These are phyloP conservation scores for Heterotis niloticus DNA, from an alignment of 2,113 vertebrate species.

Conservation along the genomic window DNA sequence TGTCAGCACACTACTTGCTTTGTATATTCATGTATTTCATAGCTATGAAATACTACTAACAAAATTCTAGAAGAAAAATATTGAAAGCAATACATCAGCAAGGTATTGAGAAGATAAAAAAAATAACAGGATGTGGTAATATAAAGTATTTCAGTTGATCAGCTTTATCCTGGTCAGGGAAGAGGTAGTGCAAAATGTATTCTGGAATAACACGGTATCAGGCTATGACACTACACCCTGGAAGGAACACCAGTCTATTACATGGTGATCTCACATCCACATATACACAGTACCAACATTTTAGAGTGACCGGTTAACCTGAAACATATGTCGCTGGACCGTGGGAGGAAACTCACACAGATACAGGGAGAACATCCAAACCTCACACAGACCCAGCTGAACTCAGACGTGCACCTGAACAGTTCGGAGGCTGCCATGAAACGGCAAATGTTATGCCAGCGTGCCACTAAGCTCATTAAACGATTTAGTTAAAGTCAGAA, in stretches of 20 bases:
- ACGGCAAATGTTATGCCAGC: no score
- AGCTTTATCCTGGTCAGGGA: no score
- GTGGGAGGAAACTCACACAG: background rate
- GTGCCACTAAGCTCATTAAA: no score
- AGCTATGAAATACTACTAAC: no score
- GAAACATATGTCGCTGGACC: background rate
- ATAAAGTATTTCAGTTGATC: no score
- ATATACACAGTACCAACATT: background rate
- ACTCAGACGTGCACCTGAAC: background rate
- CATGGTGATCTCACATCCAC: background rate
- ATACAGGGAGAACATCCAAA: background rate
- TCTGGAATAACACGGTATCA: background rate
- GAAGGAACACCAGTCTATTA: background rate
- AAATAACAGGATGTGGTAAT: no score
- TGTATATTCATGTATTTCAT: no score
- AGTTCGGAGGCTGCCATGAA: background rate
- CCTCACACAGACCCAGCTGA: background rate
- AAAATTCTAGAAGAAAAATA: no score
- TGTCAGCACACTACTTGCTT: no score
- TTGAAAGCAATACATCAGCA: no score
- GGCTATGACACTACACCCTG: background rate
- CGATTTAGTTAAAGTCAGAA: no score
- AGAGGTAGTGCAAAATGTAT: background rate
- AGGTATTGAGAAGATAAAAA: no score
- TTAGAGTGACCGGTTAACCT: background rate